phyloP scores from a whole-genome alignment of 2,888 invertebrate genomes.

The Dolichopus griseipennis region DNA sequence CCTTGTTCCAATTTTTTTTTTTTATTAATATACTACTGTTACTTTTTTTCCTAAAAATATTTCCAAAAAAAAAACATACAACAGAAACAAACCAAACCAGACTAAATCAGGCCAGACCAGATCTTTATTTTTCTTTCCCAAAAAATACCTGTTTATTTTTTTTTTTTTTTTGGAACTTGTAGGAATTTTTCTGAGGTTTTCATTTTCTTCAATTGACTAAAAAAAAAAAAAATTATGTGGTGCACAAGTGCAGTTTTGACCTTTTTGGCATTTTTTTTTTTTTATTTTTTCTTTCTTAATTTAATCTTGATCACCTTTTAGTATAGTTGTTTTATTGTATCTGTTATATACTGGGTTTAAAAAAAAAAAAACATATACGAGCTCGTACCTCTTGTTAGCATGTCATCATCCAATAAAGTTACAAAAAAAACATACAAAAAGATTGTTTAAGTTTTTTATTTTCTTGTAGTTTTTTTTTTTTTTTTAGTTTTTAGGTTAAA shows the following conservation, averaged over 20 bases:
- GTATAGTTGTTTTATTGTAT: background rate
- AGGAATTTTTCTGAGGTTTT: too few species aligned
- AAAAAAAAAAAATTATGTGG: too few species aligned
- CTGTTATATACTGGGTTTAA: background rate
- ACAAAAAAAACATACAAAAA: background rate
- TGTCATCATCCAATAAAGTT: background rate
- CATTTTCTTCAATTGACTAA: too few species aligned
- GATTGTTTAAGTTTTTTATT: background rate
- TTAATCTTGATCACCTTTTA: conserved; percentile 3
- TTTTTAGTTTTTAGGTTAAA: background rate
- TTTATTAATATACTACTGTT: too few species aligned
- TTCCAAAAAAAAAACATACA: background rate
- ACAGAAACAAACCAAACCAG: too few species aligned
- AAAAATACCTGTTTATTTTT: too few species aligned
- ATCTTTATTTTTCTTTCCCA: background rate
- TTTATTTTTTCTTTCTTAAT: background rate
- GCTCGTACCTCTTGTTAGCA: background rate
- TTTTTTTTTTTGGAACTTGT: too few species aligned
- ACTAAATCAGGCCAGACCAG: background rate
- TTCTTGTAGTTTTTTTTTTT: background rate
- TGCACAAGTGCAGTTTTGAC: conserved; percentile 1
- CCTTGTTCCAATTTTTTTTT: background rate
- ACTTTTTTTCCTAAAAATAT: too few species aligned
- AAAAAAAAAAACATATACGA: too few species aligned
- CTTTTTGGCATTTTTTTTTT: background rate